Base-by-base conservation (phyloP, 64 coral and sea anemone species). In the Montipora sp. region DNA sequence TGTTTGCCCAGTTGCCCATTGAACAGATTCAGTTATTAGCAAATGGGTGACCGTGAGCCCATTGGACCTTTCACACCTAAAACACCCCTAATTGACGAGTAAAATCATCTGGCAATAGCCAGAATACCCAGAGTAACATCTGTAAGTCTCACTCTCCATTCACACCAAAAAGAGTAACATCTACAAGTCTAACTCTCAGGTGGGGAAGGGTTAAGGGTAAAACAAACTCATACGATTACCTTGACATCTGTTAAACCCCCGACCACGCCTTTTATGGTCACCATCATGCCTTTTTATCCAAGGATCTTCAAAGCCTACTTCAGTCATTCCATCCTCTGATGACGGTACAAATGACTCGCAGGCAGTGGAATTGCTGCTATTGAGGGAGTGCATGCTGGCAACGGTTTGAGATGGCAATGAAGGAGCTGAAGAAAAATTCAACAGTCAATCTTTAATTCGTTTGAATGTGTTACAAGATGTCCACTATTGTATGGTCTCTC, bases 231-330 rank as follows among this genome's bases (percentile, higher is more conserved):
- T 19, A 47, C 68, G 44, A 70, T 14, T 70, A 70, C 45, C 57
- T 68, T 48, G 60, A 49, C 5, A 22, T 63, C 8, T 70, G 65
- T 15, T 36, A 70, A 49, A 49, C 3, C 36, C 63, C 13, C 18
- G 82, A 2, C 6, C 44, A 49, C 44, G 10, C 63, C 44, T 71
- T 27, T 69, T 48, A 67, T 67, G 18, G 0, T 71, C 65, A 5
- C 20, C 46, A 84, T 84, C 82, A 18, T 84, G 14, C 45, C 82
- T 48, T 72, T 19, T 70, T 3, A 84, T 63, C 82, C 82, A 84
- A 4, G 82, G 82, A 84, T 84, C 82, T 47, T 84, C 63, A 12
- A 84, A 70, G 65, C 27, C 27, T 1, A 71, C 44, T 22, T 49
- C 82, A 16, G 47, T 63, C 45, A 84, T 69, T 84, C 63, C 63